Conservation (phyloP, 2,888 invertebrate species). For the Cephus pygmeus region DNA sequence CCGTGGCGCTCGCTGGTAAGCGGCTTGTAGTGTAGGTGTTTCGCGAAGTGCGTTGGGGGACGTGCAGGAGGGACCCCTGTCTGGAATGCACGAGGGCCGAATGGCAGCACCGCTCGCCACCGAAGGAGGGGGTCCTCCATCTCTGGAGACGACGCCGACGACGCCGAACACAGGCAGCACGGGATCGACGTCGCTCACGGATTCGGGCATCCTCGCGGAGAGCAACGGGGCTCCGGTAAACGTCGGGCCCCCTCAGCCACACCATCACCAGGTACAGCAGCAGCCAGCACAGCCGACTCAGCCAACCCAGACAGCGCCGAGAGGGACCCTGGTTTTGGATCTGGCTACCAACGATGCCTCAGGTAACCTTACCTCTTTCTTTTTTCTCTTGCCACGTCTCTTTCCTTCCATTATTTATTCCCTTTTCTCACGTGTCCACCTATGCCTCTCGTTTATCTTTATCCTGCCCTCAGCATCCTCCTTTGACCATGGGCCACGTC, state of each 20-base stretch:
- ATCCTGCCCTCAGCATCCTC: not conserved
- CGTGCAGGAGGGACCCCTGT: constrained; percentile 7
- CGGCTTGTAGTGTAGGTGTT: constrained; percentile 21
- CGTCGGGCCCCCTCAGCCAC: constrained; percentile 27
- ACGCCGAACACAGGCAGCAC: constrained; percentile 13
- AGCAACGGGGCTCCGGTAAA: constrained; percentile 30
- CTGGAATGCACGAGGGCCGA: constrained; percentile 58
- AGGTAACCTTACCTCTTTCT: not conserved
- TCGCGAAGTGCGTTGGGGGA: constrained; percentile 9
- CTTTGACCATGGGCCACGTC: not conserved
- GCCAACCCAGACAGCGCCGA: not conserved
- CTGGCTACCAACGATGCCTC: not conserved
- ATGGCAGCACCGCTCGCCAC: constrained; percentile 51
- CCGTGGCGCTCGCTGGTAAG: constrained; percentile 16
- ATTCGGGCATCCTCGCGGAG: constrained; percentile 34
- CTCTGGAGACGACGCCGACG: constrained; percentile 6
- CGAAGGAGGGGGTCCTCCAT: constrained; percentile 6
- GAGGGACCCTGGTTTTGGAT: not conserved
- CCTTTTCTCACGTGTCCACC: not conserved
- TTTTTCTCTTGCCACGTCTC: not conserved
- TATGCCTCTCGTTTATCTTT: not conserved
- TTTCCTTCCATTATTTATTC: not conserved
- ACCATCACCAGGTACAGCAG: constrained; percentile 32
- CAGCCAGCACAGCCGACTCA: constrained; percentile 23
- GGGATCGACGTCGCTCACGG: constrained; percentile 32